phyloP scores from a whole-genome alignment of 2,797 vertebrate species.

The Ctenopoma multispine region DNA sequence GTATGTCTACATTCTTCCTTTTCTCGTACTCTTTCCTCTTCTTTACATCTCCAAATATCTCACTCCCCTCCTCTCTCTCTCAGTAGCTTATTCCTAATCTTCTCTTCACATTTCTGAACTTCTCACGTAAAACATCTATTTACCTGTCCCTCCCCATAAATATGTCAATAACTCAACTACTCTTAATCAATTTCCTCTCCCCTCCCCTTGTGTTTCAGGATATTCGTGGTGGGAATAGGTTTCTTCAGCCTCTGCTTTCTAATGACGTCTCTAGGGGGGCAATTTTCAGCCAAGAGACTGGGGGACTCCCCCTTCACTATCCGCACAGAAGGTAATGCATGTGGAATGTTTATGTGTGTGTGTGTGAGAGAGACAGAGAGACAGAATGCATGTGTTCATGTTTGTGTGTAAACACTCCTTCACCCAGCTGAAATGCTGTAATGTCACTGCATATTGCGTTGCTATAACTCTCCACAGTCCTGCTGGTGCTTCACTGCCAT shows the following conservation, averaged over 20 bases:
- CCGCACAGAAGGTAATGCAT: constrained; percentile 91
- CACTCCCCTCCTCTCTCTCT: not conserved
- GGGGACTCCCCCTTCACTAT: constrained; percentile 96
- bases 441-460: constrained; percentile 27
- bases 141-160: constrained; percentile 42
- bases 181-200: constrained; percentile 38
- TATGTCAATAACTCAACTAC: constrained; percentile 28
- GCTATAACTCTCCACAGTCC: constrained; percentile 25
- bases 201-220: constrained; percentile 80
- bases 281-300: constrained; percentile 92
- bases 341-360: constrained; percentile 11
- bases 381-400: constrained; percentile 4
- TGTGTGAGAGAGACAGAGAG: not conserved
- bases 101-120: constrained; percentile 4
- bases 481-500: constrained; percentile 40
- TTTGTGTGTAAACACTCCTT: constrained; percentile 37
- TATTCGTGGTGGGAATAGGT: constrained; percentile 93
- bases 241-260: constrained; percentile 98
- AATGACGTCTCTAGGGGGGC: constrained; percentile 95
- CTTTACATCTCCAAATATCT: constrained; percentile 8
- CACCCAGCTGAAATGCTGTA: constrained; percentile 44
- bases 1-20: constrained; percentile 9
- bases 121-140: constrained; percentile 47
- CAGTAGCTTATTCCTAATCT: not conserved
- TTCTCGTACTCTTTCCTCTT: constrained; percentile 1